These are phyloP conservation scores for Gnathochromis pfefferi DNA, from an alignment of 2,113 vertebrate genomes.

Conservation along the genomic window DNA sequence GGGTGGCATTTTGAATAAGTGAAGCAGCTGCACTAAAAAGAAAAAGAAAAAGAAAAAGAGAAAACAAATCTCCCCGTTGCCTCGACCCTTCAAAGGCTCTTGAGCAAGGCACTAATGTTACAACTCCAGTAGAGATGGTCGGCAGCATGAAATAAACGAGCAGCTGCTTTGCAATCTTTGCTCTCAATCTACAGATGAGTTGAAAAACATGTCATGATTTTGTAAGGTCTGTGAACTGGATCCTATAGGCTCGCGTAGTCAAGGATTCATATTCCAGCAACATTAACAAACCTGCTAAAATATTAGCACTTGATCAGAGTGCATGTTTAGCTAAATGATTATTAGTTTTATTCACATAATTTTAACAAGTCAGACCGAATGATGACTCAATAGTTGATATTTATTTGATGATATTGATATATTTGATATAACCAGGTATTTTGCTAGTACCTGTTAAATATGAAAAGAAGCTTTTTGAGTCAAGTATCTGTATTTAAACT, in stretches of 20 bases:
- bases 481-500: neutral
- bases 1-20: constrained; percentile 6
- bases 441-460: neutral
- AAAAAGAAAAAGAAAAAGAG: neutral
- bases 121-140: neutral
- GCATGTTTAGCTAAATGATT: neutral
- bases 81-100: neutral
- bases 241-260: neutral
- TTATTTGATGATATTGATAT: neutral
- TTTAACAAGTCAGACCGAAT: neutral
- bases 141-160: neutral
- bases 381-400: neutral
- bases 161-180: neutral
- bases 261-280: neutral
- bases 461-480: neutral
- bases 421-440: neutral
- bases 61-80: neutral
- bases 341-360: neutral
- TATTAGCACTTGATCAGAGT: neutral
- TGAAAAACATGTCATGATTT: neutral
- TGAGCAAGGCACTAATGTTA: constrained; percentile 10
- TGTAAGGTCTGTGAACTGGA: neutral
- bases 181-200: neutral
- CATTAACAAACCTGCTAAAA: neutral
- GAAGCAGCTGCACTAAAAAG: constrained; percentile 26